These are phyloP conservation scores for Rattus rattus DNA, from an alignment of 2,113 vertebrate genomes.

Conservation along the genomic window DNA sequence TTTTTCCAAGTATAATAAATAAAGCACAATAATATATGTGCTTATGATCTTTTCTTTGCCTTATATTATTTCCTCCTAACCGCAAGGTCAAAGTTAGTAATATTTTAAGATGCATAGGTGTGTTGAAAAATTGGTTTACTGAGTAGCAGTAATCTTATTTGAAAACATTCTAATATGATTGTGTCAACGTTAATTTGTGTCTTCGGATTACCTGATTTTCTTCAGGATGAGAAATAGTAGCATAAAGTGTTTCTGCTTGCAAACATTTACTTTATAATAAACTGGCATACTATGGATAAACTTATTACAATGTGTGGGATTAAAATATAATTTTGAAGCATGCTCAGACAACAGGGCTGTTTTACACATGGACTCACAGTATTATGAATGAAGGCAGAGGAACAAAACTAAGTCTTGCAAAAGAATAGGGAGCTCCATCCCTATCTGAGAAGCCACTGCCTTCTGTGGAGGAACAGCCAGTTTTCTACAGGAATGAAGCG, in stretches of 20 bases:
- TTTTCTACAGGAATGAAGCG: not conserved
- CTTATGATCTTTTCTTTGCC: not conserved
- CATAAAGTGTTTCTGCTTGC: not conserved
- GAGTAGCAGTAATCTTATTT: not conserved
- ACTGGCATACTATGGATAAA: not conserved
- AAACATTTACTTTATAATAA: not conserved
- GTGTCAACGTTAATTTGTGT: not conserved
- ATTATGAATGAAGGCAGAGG: not conserved
- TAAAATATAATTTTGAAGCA: not conserved
- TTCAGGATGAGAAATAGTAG: not conserved
- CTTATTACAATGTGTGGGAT: not conserved
- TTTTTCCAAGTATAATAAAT: not conserved
- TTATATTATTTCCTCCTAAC: not conserved
- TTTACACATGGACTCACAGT: not conserved
- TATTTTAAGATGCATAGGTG: not conserved
- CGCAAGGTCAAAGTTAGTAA: not conserved
- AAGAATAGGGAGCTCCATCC: not conserved
- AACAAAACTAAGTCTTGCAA: not conserved
- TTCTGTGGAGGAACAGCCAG: not conserved
- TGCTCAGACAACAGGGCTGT: not conserved
- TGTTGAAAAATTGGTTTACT: not conserved
- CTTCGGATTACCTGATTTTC: not conserved
- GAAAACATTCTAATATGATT: not conserved
- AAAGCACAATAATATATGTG: not conserved
- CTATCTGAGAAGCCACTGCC: too few relatives aligned